A percentile compares a stretch with the other conserved stretches of the same genome.
These are phyloP conservation scores for Spea hammondii DNA, from an alignment of 2,797 vertebrate genomes.

Conservation along the genomic window DNA sequence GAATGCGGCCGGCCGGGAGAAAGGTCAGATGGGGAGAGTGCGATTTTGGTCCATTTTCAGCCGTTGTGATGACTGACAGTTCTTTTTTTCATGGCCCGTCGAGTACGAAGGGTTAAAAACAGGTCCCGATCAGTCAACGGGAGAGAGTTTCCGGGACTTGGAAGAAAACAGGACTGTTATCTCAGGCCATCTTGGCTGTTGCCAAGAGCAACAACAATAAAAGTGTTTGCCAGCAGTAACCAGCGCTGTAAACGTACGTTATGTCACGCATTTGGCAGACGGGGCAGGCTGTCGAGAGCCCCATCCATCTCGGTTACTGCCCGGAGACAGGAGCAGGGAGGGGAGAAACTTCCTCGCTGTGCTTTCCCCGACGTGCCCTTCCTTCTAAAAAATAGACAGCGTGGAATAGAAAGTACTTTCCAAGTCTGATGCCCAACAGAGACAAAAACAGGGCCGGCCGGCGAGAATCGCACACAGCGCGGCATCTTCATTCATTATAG, in stretches of 20 bases:
- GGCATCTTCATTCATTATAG: too few species aligned
- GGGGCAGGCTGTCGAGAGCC: background rate
- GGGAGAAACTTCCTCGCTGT: background rate
- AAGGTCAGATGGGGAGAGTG: background rate
- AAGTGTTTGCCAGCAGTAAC: background rate
- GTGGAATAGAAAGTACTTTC: too few species aligned
- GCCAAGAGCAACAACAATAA: slow-evolving; percentile 34
- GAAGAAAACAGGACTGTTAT: slow-evolving; percentile 12
- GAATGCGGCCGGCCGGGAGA: background rate
- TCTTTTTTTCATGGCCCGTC: background rate
- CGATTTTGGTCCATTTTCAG: background rate
- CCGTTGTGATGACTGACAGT: background rate
- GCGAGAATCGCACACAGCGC: too few species aligned
- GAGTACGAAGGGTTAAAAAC: too few species aligned
- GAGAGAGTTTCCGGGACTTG: background rate
- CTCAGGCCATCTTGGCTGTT: background rate
- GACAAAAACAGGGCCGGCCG: too few species aligned
- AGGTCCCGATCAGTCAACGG: background rate
- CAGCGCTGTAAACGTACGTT: slow-evolving; percentile 5
- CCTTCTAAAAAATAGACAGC: background rate
- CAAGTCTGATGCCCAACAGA: too few species aligned
- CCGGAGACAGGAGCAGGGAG: slow-evolving; percentile 3
- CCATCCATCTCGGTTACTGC: slow-evolving; percentile 27
- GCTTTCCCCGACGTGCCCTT: background rate
- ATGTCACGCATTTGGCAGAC: slow-evolving; percentile 35